A percentile compares a stretch with the other conserved stretches of the same genome.
These are phyloP conservation scores for Aelia acuminata DNA, from an alignment of 2,888 invertebrate species.

Conservation along the genomic window DNA sequence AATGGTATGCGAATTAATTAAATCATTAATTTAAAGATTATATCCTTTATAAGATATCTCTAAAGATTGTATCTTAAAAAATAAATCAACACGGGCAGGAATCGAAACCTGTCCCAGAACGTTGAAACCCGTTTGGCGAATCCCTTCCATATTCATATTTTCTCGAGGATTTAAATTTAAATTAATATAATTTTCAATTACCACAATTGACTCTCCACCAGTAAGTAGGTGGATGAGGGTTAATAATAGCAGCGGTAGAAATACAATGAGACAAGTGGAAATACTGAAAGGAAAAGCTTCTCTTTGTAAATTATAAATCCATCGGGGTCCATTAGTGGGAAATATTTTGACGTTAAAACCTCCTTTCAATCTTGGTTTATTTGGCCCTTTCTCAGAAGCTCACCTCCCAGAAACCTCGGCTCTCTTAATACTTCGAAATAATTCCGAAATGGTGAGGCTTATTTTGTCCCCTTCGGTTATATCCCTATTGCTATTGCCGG, in stretches of 20 bases:
- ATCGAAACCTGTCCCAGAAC: too few relatives aligned
- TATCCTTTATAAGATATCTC: too few relatives aligned
- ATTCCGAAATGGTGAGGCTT: not conserved
- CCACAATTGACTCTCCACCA: not conserved
- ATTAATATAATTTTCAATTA: not conserved
- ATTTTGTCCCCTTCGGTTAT: not conserved
- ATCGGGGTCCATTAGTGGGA: not conserved
- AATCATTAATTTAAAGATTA: too few relatives aligned
- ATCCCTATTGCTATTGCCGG: not conserved
- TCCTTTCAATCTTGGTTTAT: constrained; percentile 45
- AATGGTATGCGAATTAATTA: too few relatives aligned
- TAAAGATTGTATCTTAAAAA: too few relatives aligned
- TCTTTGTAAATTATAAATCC: constrained; percentile 31
- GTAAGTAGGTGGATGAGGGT: not conserved
- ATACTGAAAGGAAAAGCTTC: not conserved
- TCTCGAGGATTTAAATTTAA: too few relatives aligned
- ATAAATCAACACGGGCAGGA: too few relatives aligned
- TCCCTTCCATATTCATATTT: too few relatives aligned
- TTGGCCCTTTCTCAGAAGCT: not conserved
- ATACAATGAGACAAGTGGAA: not conserved
- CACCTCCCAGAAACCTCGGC: not conserved
- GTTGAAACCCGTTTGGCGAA: too few relatives aligned
- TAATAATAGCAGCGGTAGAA: not conserved
- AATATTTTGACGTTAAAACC: constrained; percentile 50
- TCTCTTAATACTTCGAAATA: not conserved